phyloP scores from a whole-genome alignment of 1,140 invertebrate genomes.

The Helicoverpa zea region DNA sequence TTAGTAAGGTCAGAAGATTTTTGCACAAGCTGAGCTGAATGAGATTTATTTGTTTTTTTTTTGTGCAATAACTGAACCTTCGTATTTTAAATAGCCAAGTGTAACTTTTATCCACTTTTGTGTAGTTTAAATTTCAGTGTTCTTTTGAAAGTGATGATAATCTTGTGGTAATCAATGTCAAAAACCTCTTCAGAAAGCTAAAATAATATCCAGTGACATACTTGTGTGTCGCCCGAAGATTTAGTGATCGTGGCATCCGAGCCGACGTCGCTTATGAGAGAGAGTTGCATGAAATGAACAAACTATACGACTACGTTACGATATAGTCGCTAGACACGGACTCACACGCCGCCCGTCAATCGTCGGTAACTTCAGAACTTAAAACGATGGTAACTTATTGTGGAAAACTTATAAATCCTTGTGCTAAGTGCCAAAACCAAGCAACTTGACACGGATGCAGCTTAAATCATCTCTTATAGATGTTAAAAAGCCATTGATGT shows the following conservation, averaged over 20 bases:
- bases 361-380: neutral
- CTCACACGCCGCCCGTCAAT: neutral
- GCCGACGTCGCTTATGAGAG: conserved; percentile 83
- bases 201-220: conserved; percentile 64
- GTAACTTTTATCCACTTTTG: no score
- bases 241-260: conserved; percentile 83
- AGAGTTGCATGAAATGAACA: conserved; percentile 86
- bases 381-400: conserved; percentile 25
- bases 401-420: neutral
- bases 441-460: no score
- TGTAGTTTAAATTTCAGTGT: no score
- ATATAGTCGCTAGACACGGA: conserved; percentile 47
- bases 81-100: no score
- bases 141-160: no score
- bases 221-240: conserved; percentile 82
- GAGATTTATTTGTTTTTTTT: no score
- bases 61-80: no score
- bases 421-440: no score
- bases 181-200: conserved; percentile 6
- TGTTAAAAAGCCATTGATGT: no score
- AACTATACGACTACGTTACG: conserved; percentile 81
- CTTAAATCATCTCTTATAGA: no score
- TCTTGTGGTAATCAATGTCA: neutral
- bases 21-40: no score
- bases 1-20: no score